These are phyloP conservation scores for Leuciscus waleckii DNA, from an alignment of 2,797 vertebrate species.

Conservation along the genomic window DNA sequence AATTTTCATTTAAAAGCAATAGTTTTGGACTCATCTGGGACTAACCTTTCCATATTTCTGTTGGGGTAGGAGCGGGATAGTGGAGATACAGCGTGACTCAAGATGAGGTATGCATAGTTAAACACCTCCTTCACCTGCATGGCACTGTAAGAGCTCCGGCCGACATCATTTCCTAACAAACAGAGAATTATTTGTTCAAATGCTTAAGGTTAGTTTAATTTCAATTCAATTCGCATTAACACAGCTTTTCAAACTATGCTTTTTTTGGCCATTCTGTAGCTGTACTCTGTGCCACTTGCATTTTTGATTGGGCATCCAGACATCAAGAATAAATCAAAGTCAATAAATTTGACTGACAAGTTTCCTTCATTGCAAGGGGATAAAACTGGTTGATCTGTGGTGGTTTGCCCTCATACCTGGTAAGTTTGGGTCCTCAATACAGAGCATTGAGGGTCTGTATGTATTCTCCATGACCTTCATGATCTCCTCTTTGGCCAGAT, in stretches of 20 bases:
- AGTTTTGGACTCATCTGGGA: neutral
- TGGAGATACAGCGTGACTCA: conserved; percentile 92
- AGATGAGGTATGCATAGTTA: conserved; percentile 95
- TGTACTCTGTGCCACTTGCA: neutral
- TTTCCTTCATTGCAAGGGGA: neutral
- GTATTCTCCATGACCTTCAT: conserved; percentile 93
- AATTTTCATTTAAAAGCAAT: neutral
- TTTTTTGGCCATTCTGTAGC: neutral
- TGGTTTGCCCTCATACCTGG: conserved; percentile 77
- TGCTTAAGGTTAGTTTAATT: neutral
- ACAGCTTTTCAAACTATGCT: neutral
- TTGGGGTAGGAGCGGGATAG: conserved; percentile 94
- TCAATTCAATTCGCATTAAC: neutral
- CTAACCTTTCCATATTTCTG: conserved; percentile 92
- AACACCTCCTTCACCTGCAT: conserved; percentile 98
- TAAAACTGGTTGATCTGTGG: neutral
- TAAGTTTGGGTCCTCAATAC: conserved; percentile 96
- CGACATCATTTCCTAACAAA: conserved; percentile 90
- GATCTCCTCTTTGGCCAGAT: conserved; percentile 96
- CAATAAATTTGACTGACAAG: neutral
- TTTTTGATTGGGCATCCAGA: neutral
- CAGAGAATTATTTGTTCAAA: neutral
- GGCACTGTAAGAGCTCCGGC: conserved; percentile 95
- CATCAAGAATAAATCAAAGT: neutral
- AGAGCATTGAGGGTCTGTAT: conserved; percentile 94